Evolutionary conservation across 2,797 vertebrate genomes (phyloP).

Genomic region (Antrozous pallidus): DNA sequence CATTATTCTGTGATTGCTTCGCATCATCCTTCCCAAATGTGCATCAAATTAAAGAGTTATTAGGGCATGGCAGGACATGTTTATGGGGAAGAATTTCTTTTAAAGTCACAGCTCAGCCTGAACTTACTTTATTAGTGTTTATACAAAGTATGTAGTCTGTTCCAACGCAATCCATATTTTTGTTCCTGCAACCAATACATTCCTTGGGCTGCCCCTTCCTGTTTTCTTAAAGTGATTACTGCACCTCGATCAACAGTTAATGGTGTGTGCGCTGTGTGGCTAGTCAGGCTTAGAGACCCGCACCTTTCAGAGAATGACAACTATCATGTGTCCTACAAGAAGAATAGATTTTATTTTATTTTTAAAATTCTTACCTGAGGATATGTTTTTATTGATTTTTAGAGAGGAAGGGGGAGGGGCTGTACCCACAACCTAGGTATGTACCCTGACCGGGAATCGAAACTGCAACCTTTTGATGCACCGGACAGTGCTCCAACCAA

Average conservation of each 20-base stretch:
- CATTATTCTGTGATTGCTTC: constrained; percentile 72
- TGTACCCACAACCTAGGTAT: not conserved
- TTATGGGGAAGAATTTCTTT: constrained; percentile 79
- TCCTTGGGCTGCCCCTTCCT: constrained; percentile 60
- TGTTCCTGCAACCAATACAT: constrained; percentile 68
- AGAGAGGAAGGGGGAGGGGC: not conserved
- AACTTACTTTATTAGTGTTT: constrained; percentile 78
- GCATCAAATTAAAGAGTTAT: constrained; percentile 82
- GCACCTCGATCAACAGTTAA: constrained; percentile 25
- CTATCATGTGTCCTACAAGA: not conserved
- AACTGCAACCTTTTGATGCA: not conserved
- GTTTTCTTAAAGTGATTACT: constrained; percentile 46
- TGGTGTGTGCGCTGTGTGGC: not conserved
- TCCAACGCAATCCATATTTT: constrained; percentile 73
- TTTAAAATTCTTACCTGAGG: not conserved
- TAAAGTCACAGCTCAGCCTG: constrained; percentile 77
- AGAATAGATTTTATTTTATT: not conserved
- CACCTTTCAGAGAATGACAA: not conserved
- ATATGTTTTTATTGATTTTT: not conserved
- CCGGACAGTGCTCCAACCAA: not conserved
- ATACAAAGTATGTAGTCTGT: constrained; percentile 67
- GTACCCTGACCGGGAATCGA: not conserved
- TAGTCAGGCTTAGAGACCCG: not conserved
- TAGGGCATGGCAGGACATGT: constrained; percentile 77
- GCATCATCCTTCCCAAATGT: constrained; percentile 78